Evolutionary conservation across 2,888 invertebrate species (phyloP).

Genomic region (Molanna angustata): DNA sequence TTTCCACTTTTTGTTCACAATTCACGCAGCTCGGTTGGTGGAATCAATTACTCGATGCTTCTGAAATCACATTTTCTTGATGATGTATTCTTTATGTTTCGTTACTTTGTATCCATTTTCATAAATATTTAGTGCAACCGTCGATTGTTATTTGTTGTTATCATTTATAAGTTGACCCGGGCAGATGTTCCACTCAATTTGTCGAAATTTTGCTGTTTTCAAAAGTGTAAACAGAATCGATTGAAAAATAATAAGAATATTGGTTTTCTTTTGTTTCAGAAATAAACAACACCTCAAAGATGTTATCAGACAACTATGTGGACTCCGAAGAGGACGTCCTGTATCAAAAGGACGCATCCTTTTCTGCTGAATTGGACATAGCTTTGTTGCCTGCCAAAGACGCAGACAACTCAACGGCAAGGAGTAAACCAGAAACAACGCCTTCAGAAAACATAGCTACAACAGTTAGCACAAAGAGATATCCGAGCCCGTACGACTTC

Average conservation of each 20-base stretch:
- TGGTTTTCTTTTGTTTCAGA: conserved; percentile 53
- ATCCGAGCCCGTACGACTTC: conserved; percentile 14
- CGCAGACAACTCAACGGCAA: conserved; percentile 17
- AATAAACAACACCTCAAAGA: conserved; percentile 66
- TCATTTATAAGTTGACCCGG: not conserved
- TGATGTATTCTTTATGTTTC: no score
- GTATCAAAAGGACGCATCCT: conserved; percentile 75
- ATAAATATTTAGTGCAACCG: no score
- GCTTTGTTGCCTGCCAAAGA: conserved; percentile 43
- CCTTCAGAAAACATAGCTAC: not conserved
- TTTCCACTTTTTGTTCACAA: no score
- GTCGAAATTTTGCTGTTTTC: no score
- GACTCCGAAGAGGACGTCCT: conserved; percentile 67
- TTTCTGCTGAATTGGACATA: conserved; percentile 69
- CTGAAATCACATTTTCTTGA: no score
- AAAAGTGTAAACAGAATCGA: no score
- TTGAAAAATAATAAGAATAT: no score
- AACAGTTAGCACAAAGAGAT: conserved; percentile 8
- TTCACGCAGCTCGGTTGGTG: no score
- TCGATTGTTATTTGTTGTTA: not conserved
- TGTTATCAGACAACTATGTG: conserved; percentile 50
- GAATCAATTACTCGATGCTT: no score
- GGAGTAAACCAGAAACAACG: not conserved
- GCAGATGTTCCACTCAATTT: no score
- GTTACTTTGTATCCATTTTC: no score